These are phyloP conservation scores for Euphonia xanthogaster DNA, from an alignment of 2,797 vertebrate species.

Conservation along the genomic window DNA sequence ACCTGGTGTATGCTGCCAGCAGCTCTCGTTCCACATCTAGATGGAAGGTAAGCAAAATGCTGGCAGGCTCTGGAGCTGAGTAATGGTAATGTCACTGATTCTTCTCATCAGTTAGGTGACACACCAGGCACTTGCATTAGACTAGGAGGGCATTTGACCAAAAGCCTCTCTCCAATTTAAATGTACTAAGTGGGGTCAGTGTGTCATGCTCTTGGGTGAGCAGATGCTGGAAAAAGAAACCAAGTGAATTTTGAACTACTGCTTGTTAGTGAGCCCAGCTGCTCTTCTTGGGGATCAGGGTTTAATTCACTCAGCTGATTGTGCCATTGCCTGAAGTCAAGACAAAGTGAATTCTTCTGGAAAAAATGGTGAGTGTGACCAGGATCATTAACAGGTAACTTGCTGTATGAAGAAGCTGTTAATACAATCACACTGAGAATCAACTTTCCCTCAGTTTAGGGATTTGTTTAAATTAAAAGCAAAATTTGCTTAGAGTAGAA, in stretches of 20 bases:
- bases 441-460: neutral
- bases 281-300: neutral
- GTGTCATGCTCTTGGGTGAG: neutral
- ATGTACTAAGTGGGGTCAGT: neutral
- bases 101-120: neutral
- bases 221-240: neutral
- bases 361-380: neutral
- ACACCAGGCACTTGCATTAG: neutral
- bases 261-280: neutral
- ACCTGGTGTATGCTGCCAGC: neutral
- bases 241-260: neutral
- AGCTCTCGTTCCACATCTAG: accelerated
- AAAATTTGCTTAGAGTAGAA: neutral
- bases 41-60: neutral
- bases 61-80: neutral
- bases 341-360: neutral
- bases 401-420: neutral
- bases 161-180: neutral
- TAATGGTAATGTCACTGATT: neutral
- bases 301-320: neutral
- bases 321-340: neutral
- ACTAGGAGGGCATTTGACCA: neutral
- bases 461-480: neutral
- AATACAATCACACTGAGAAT: neutral
- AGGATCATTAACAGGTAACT: neutral